Evolutionary conservation across 2,888 invertebrate genomes (phyloP).

Genomic region (Oxyteleia sp.): DNA sequence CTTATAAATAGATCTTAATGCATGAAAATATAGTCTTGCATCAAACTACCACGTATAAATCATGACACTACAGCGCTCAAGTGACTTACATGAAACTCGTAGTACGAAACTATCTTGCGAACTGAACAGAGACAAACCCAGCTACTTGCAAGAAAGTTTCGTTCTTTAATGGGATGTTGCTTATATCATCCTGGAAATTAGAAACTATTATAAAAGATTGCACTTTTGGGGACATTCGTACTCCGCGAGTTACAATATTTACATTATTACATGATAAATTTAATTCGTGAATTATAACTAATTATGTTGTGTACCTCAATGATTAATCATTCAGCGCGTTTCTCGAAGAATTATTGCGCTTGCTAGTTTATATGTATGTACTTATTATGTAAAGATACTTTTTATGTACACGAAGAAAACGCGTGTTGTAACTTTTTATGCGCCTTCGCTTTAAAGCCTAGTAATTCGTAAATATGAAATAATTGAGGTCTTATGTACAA

Average conservation of each 20-base stretch:
- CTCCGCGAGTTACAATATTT: neutral
- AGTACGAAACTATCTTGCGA: conserved; percentile 29
- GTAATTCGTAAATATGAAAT: too few relatives aligned
- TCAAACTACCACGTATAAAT: conserved; percentile 55
- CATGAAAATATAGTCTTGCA: conserved; percentile 43
- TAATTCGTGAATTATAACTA: neutral
- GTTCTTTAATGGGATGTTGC: conserved; percentile 56
- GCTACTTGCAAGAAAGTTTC: conserved; percentile 45
- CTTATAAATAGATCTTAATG: conserved; percentile 50
- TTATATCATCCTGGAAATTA: conserved; percentile 30
- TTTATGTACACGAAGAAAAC: too few relatives aligned
- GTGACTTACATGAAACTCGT: conserved; percentile 61
- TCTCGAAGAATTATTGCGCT: neutral
- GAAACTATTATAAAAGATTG: conserved; percentile 53
- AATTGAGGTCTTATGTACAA: too few relatives aligned
- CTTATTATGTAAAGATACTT: neutral
- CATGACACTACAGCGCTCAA: conserved; percentile 47
- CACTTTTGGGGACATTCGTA: conserved; percentile 25
- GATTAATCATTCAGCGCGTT: neutral
- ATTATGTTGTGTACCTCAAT: neutral
- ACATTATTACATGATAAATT: neutral
- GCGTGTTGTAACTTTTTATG: too few relatives aligned
- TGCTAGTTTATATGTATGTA: neutral
- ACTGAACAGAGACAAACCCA: conserved; percentile 49
- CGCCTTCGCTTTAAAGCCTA: too few relatives aligned